A percentile compares a stretch with the other conserved stretches of the same genome.
Evolutionary conservation across 2,888 invertebrate genomes (phyloP).

Genomic region (Diaperis boleti): DNA sequence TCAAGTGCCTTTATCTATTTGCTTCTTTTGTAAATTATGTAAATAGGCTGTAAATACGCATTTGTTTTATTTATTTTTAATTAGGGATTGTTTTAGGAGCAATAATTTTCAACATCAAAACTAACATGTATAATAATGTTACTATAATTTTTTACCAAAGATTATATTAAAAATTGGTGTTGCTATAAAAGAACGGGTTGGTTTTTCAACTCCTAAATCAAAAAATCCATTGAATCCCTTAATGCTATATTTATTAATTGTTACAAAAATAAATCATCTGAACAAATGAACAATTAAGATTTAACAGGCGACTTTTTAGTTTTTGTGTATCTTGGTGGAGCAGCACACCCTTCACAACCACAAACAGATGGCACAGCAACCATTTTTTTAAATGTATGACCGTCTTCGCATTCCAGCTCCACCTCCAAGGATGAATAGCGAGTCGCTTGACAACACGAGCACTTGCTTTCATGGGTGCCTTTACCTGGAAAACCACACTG

Average conservation of each 20-base stretch:
- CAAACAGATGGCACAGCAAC: slow-evolving; percentile 63
- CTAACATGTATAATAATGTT: slow-evolving; percentile 37
- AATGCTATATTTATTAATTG: too few relatives aligned
- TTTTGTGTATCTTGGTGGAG: slow-evolving; percentile 8
- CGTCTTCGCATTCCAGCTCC: slow-evolving; percentile 62
- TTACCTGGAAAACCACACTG: slow-evolving; percentile 68
- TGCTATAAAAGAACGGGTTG: slow-evolving; percentile 36
- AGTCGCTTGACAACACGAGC: slow-evolving; percentile 70
- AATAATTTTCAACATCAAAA: slow-evolving; percentile 23
- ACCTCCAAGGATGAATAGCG: slow-evolving; percentile 57
- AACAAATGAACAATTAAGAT: slow-evolving; percentile 7
- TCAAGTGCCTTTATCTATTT: slow-evolving; percentile 37
- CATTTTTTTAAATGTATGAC: slow-evolving; percentile 58
- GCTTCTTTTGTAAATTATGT: slow-evolving; percentile 22
- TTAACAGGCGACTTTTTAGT: slow-evolving; percentile 18
- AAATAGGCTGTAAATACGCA: slow-evolving; percentile 29
- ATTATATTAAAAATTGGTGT: slow-evolving; percentile 34
- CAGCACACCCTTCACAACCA: slow-evolving; percentile 60
- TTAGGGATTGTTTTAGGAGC: slow-evolving; percentile 36
- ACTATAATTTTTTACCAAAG: slow-evolving; percentile 42
- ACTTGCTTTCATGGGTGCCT: slow-evolving; percentile 68
- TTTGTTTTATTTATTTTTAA: slow-evolving; percentile 33
- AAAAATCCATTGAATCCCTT: too few relatives aligned
- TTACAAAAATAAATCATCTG: not conserved
- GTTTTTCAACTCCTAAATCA: too few relatives aligned